phyloP scores from a whole-genome alignment of 2,888 invertebrate genomes.

The Anarsia innoxiella region DNA sequence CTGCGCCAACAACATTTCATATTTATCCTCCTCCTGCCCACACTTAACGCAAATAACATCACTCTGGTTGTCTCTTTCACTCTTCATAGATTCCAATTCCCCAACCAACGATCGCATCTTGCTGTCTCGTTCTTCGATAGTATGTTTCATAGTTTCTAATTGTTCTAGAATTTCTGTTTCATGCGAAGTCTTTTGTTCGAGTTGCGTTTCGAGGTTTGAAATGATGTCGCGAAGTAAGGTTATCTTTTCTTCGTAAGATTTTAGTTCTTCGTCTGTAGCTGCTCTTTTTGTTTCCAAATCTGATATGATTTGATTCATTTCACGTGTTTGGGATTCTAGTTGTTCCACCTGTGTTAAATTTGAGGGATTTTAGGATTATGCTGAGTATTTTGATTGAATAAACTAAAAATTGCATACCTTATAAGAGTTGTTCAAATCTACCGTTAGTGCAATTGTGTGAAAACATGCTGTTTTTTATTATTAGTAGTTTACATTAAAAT shows the following conservation, averaged over 20 bases:
- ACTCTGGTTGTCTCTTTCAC: constrained; percentile 54
- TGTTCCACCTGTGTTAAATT: constrained; percentile 91
- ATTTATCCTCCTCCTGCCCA: constrained; percentile 40
- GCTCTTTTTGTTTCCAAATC: constrained; percentile 78
- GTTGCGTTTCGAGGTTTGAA: constrained; percentile 82
- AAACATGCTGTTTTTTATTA: too few relatives aligned
- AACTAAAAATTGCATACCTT: too few relatives aligned
- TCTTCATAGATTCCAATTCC: constrained; percentile 70
- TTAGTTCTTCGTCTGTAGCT: constrained; percentile 81
- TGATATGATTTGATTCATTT: constrained; percentile 77
- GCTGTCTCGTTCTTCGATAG: constrained; percentile 72
- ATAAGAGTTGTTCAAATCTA: too few relatives aligned
- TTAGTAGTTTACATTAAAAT: too few relatives aligned
- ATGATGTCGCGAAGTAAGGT: constrained; percentile 85
- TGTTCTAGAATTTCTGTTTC: constrained; percentile 78
- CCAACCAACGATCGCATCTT: constrained; percentile 72
- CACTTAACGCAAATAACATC: constrained; percentile 48
- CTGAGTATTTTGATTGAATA: too few relatives aligned
- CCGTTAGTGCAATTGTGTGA: too few relatives aligned
- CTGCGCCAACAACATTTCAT: constrained; percentile 40
- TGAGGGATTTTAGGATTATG: too few relatives aligned
- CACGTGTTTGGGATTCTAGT: constrained; percentile 83
- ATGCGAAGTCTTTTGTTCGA: constrained; percentile 78
- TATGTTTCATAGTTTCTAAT: constrained; percentile 70
- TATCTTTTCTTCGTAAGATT: constrained; percentile 85